Conservation (phyloP, 2,888 invertebrate genomes). For the Cheilosia scutellata region DNA sequence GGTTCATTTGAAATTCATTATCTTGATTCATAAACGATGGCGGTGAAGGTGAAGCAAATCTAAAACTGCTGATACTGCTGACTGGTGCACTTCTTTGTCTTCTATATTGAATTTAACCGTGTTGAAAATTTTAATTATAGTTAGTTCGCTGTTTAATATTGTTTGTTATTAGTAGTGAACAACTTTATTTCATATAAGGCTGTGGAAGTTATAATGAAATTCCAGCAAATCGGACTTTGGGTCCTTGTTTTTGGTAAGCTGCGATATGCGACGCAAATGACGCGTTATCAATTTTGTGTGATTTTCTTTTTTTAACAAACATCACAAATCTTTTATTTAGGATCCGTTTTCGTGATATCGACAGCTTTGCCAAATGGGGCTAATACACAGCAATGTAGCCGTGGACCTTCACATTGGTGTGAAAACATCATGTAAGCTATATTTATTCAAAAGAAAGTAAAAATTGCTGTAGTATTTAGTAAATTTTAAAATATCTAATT, state of each 20-base stretch:
- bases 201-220: slow-evolving; percentile 40
- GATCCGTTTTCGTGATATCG: slow-evolving; percentile 45
- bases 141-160: not conserved
- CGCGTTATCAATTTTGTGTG: not conserved
- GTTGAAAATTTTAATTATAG: not conserved
- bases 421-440: slow-evolving; percentile 45
- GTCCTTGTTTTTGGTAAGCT: slow-evolving; percentile 50
- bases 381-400: slow-evolving; percentile 37
- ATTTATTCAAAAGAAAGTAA: not conserved
- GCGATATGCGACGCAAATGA: slow-evolving; percentile 21
- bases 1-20: not conserved
- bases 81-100: slow-evolving; percentile 35
- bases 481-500: not conserved
- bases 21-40: not conserved
- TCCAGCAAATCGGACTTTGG: slow-evolving; percentile 33
- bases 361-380: slow-evolving; percentile 8
- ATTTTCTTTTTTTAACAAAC: not conserved
- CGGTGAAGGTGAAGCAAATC: not conserved
- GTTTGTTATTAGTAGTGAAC: not conserved
- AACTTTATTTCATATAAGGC: not conserved
- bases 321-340: slow-evolving; percentile 17
- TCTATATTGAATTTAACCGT: not conserved
- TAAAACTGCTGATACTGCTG: slow-evolving; percentile 9
- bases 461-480: not conserved
- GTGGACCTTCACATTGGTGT: slow-evolving; percentile 53